Evolutionary conservation across 1,140 invertebrate species (phyloP).

Genomic region (Macrobrachium rosenbergii): DNA sequence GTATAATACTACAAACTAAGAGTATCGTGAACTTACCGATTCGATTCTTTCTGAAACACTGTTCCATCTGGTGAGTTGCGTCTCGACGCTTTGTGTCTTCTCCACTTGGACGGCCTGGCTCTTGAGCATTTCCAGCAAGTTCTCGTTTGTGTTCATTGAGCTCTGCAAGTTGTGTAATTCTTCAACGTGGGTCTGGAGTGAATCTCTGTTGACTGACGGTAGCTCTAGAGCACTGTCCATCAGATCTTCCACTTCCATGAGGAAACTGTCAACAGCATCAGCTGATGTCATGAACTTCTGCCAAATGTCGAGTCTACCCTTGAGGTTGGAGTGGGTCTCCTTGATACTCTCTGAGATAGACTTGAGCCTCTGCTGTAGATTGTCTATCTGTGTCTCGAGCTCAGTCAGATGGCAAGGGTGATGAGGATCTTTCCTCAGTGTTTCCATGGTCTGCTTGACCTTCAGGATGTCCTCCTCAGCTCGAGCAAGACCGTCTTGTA

Average conservation of each 20-base stretch:
- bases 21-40: slow-evolving; percentile 74
- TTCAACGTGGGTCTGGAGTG: slow-evolving; percentile 61
- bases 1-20: slow-evolving; percentile 77
- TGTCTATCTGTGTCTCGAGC: slow-evolving; percentile 51
- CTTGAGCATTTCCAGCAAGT: slow-evolving; percentile 79
- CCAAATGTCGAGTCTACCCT: slow-evolving; percentile 63
- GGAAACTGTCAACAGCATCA: slow-evolving; percentile 63
- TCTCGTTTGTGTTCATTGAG: slow-evolving; percentile 78
- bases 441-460: slow-evolving; percentile 64
- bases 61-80: slow-evolving; percentile 71
- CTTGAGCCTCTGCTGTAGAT: slow-evolving; percentile 49
- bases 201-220: slow-evolving; percentile 56
- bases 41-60: slow-evolving; percentile 72
- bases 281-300: slow-evolving; percentile 65
- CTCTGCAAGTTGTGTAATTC: slow-evolving; percentile 75
- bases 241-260: slow-evolving; percentile 63
- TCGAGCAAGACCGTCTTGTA: slow-evolving; percentile 57
- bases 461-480: slow-evolving; percentile 62
- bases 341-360: slow-evolving; percentile 57
- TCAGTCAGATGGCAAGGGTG: slow-evolving; percentile 64
- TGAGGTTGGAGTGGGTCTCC: slow-evolving; percentile 57
- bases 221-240: slow-evolving; percentile 64
- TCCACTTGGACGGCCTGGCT: slow-evolving; percentile 79
- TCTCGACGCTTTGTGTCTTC: slow-evolving; percentile 78
- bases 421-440: slow-evolving; percentile 61